A percentile compares a stretch with the other conserved stretches of the same genome.
These are phyloP conservation scores for Busseola fusca DNA, from an alignment of 2,888 invertebrate species.

Conservation along the genomic window DNA sequence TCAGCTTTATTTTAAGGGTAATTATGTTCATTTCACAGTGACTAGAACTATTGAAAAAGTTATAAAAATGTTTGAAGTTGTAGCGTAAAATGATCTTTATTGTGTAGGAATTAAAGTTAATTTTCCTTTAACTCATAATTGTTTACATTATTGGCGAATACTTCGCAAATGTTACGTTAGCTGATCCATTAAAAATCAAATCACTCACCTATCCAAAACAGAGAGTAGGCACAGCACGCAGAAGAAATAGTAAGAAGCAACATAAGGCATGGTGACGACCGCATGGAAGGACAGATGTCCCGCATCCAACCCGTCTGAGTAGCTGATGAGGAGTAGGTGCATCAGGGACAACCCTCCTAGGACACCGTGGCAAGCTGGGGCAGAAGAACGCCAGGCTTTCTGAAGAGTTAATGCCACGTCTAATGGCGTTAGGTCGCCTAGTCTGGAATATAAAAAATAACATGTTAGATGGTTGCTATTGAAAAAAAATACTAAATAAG, in stretches of 20 bases:
- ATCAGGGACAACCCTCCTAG: slow-evolving; percentile 89
- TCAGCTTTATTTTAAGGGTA: too few species aligned
- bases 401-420: slow-evolving; percentile 88
- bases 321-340: slow-evolving; percentile 89
- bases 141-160: too few species aligned
- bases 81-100: too few species aligned
- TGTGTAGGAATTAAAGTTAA: too few species aligned
- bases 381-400: slow-evolving; percentile 84
- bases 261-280: slow-evolving; percentile 86
- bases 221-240: slow-evolving; percentile 89
- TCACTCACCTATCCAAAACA: slow-evolving; percentile 88
- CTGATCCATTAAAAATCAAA: not conserved
- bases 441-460: slow-evolving; percentile 62
- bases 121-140: too few species aligned
- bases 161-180: too few species aligned
- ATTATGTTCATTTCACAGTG: too few species aligned
- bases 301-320: slow-evolving; percentile 84
- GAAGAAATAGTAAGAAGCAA: slow-evolving; percentile 88
- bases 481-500: not conserved
- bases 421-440: slow-evolving; percentile 85
- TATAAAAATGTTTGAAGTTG: too few species aligned
- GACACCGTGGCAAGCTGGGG: slow-evolving; percentile 89
- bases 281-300: slow-evolving; percentile 85
- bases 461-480: not conserved
- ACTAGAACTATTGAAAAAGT: too few species aligned